A percentile compares a stretch with the other conserved stretches of the same genome.
These are phyloP conservation scores for Tetragnatha montana DNA, from an alignment of 2,888 invertebrate species.

Conservation along the genomic window DNA sequence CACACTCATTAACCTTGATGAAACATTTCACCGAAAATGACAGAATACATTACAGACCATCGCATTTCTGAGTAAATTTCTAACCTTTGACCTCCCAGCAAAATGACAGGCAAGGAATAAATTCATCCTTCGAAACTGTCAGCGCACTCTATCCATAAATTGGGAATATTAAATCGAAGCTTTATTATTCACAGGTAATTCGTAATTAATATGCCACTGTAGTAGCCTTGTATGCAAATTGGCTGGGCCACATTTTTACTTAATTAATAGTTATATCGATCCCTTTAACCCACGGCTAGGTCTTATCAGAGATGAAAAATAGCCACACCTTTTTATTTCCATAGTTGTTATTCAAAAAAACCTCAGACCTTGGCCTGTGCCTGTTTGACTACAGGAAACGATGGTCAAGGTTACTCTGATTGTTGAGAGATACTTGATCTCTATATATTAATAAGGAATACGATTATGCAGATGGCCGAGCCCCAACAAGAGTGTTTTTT, in stretches of 20 bases:
- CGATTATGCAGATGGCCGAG: neutral
- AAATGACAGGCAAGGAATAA: neutral
- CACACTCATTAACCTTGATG: no score
- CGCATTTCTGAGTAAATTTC: neutral
- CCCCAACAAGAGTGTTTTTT: neutral
- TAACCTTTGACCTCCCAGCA: neutral
- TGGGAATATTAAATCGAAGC: neutral
- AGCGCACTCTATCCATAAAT: slow-evolving; percentile 9
- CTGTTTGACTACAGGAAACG: slow-evolving; percentile 20
- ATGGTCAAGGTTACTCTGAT: slow-evolving; percentile 47
- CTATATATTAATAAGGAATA: neutral
- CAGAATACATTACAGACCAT: no score
- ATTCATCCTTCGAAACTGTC: neutral
- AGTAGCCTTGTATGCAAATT: slow-evolving; percentile 41
- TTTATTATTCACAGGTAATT: slow-evolving; percentile 12
- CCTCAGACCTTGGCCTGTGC: slow-evolving; percentile 42
- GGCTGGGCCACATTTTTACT: slow-evolving; percentile 20
- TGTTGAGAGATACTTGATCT: neutral
- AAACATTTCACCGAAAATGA: no score
- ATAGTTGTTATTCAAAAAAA: slow-evolving; percentile 9
- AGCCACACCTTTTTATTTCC: slow-evolving; percentile 43
- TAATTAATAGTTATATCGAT: slow-evolving; percentile 46
- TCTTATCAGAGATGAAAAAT: slow-evolving; percentile 10
- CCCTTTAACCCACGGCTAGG: slow-evolving; percentile 20
- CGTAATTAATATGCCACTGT: slow-evolving; percentile 2